Evolutionary conservation across 2,797 vertebrate species (phyloP).

Genomic region (Moxostoma hubbsi): DNA sequence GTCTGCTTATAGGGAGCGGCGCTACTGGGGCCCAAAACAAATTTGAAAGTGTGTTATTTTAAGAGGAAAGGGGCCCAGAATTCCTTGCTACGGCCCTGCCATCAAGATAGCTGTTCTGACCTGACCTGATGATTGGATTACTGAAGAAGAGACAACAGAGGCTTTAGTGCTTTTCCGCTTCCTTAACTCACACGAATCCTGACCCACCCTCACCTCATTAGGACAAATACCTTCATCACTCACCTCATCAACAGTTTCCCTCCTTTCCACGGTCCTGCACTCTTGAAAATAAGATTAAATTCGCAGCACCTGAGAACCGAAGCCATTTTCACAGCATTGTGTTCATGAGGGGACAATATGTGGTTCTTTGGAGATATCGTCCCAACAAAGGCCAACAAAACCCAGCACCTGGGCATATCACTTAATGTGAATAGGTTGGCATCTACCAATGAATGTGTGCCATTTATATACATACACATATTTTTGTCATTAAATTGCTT

Average conservation of each 20-base stretch:
- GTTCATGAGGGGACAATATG: too few relatives aligned
- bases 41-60: too few relatives aligned
- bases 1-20: too few relatives aligned
- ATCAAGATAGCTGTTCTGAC: slow-evolving; percentile 31
- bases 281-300: too few relatives aligned
- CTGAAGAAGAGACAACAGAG: slow-evolving; percentile 23
- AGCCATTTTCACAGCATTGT: too few relatives aligned
- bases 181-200: slow-evolving; percentile 13
- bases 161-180: slow-evolving; percentile 40
- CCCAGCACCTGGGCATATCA: too few relatives aligned
- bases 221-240: background rate
- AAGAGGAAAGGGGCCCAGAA: too few relatives aligned
- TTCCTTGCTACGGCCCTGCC: background rate
- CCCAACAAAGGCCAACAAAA: background rate
- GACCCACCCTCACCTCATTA: slow-evolving; percentile 23
- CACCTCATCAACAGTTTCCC: background rate
- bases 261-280: background rate
- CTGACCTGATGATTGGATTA: slow-evolving; percentile 46
- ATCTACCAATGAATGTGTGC: too few relatives aligned
- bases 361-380: background rate
- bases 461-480: too few relatives aligned
- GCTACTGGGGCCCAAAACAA: too few relatives aligned
- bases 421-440: too few relatives aligned
- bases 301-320: background rate
- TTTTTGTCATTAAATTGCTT: too few relatives aligned